Evolutionary conservation across 1,140 invertebrate genomes (phyloP).

Genomic region (Formica selysi): DNA sequence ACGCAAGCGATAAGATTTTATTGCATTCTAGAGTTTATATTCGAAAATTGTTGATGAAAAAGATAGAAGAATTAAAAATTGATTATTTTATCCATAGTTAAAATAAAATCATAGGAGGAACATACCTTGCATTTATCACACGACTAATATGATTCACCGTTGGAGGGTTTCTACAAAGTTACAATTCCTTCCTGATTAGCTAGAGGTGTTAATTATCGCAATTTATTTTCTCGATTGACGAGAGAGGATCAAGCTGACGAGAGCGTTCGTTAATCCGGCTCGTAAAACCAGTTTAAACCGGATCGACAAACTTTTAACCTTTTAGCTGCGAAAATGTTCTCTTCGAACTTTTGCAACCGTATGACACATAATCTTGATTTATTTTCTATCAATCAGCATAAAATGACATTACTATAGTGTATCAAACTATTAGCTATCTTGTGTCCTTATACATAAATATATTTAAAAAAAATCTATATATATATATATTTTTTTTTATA

Average conservation of each 20-base stretch:
- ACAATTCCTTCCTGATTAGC: neutral
- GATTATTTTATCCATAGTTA: neutral
- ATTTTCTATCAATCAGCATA: neutral
- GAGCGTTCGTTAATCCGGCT: neutral
- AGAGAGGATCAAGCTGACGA: neutral
- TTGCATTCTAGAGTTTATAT: neutral
- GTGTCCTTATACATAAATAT: no score
- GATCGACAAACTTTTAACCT: neutral
- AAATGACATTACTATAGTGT: neutral
- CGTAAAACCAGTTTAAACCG: neutral
- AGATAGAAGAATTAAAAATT: neutral
- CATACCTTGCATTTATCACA: neutral
- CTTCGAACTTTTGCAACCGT: neutral
- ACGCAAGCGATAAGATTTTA: neutral
- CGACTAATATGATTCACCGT: neutral
- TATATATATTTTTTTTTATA: neutral
- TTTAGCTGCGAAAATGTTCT: neutral
- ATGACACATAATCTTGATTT: neutral
- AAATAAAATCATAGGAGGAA: neutral
- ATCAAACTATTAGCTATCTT: no score
- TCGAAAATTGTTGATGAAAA: neutral
- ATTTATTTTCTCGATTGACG: constrained; percentile 10
- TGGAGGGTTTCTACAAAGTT: neutral
- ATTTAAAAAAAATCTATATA: no score
- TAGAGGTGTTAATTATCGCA: neutral